These are phyloP conservation scores for Trematocara zebra DNA, from an alignment of 2,113 vertebrate species.

Conservation along the genomic window DNA sequence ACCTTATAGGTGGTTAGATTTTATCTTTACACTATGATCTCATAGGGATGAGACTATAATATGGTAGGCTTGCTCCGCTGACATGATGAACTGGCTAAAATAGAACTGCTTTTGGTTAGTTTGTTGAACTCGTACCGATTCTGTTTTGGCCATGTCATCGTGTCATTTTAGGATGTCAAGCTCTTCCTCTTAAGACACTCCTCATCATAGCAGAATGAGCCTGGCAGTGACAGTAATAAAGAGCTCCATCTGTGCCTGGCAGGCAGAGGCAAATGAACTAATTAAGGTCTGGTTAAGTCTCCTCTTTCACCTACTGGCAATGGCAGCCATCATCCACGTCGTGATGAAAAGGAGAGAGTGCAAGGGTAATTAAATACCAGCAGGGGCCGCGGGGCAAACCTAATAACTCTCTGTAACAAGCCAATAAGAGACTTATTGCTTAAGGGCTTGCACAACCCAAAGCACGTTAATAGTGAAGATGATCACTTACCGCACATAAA, in stretches of 20 bases:
- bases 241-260: slow-evolving; percentile 62
- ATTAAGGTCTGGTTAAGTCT: slow-evolving; percentile 55
- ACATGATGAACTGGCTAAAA: not conserved
- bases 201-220: slow-evolving; percentile 40
- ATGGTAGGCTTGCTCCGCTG: not conserved
- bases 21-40: not conserved
- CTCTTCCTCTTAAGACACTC: slow-evolving; percentile 8
- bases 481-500: not conserved
- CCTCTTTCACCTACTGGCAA: slow-evolving; percentile 57
- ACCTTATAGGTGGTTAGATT: not conserved
- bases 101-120: not conserved
- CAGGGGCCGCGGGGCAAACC: slow-evolving; percentile 40
- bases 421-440: slow-evolving; percentile 44
- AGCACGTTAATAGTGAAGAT: slow-evolving; percentile 9
- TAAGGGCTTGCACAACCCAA: slow-evolving; percentile 12
- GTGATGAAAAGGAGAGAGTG: slow-evolving; percentile 55
- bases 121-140: not conserved
- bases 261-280: slow-evolving; percentile 59
- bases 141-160: slow-evolving; percentile 10
- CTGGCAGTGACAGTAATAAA: slow-evolving; percentile 61
- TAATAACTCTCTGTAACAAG: slow-evolving; percentile 56
- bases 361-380: slow-evolving; percentile 60
- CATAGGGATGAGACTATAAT: not conserved
- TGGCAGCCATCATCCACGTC: slow-evolving; percentile 46
- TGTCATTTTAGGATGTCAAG: slow-evolving; percentile 9